Conservation (phyloP, 2,113 vertebrate genomes). For the Pan troglodytes region DNA sequence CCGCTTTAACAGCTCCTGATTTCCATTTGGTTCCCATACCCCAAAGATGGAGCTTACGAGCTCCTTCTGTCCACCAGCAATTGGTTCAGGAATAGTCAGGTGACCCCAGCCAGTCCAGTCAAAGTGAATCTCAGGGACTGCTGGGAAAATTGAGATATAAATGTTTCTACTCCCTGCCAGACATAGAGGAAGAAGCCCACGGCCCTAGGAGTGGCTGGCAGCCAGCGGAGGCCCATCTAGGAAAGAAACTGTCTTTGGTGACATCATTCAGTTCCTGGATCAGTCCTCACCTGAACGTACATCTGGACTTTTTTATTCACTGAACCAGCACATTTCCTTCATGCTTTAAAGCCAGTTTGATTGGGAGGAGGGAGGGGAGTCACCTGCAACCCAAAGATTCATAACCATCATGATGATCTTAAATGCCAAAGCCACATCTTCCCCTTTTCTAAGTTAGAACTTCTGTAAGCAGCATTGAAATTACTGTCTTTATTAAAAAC, state of each 20-base stretch:
- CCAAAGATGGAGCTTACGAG: neutral
- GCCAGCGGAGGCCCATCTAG: neutral
- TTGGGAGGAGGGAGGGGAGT: neutral
- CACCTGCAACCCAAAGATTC: neutral
- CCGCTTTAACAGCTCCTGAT: neutral
- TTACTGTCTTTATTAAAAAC: conserved; percentile 19
- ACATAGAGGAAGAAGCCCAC: neutral
- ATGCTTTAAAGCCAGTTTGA: neutral
- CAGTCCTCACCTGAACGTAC: neutral
- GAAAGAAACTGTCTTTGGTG: neutral
- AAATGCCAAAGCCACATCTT: conserved; percentile 5
- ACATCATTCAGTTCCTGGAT: neutral
- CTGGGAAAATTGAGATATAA: neutral
- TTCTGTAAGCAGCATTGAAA: conserved; percentile 8
- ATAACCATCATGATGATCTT: neutral
- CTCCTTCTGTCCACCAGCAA: neutral
- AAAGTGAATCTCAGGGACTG: neutral
- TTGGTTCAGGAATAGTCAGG: neutral
- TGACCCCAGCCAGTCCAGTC: neutral
- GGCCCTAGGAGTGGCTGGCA: neutral
- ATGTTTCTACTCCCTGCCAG: neutral
- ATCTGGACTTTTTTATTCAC: neutral
- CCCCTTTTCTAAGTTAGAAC: neutral
- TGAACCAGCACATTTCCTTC: neutral
- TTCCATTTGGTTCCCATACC: neutral